Evolutionary conservation across 2,888 invertebrate genomes (phyloP).

Genomic region (Leptinotarsa peninsularis): DNA sequence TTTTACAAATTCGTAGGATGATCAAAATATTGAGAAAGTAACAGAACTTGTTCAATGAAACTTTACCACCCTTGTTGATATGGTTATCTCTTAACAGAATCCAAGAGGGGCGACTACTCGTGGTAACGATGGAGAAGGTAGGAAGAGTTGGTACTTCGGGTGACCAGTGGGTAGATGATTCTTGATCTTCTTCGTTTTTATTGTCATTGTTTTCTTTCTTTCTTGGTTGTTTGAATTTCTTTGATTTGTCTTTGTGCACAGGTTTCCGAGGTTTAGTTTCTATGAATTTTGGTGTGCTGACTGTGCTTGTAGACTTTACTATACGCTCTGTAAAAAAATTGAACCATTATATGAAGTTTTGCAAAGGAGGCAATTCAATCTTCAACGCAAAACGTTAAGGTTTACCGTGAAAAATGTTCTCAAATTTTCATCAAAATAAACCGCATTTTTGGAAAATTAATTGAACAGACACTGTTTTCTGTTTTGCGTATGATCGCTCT

Average conservation of each 20-base stretch:
- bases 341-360: too few species aligned
- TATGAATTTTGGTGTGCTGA: slow-evolving; percentile 60
- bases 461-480: too few species aligned
- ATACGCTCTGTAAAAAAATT: slow-evolving; percentile 57
- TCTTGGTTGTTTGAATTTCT: slow-evolving; percentile 60
- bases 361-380: too few species aligned
- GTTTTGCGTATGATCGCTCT: too few species aligned
- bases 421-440: too few species aligned
- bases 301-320: slow-evolving; percentile 64
- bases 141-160: slow-evolving; percentile 54
- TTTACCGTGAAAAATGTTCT: too few species aligned
- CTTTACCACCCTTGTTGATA: slow-evolving; percentile 49
- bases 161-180: slow-evolving; percentile 57
- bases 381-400: too few species aligned
- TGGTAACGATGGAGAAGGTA: slow-evolving; percentile 56
- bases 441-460: too few species aligned
- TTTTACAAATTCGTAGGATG: slow-evolving; percentile 39
- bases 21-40: slow-evolving; percentile 45
- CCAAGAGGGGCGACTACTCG: slow-evolving; percentile 61
- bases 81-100: slow-evolving; percentile 52
- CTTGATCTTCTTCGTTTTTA: slow-evolving; percentile 57
- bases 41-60: slow-evolving; percentile 46
- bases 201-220: slow-evolving; percentile 57
- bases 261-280: slow-evolving; percentile 64
- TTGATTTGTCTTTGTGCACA: slow-evolving; percentile 61